Conservation (phyloP, 2,888 invertebrate genomes). For the Clistopyga incitator region DNA sequence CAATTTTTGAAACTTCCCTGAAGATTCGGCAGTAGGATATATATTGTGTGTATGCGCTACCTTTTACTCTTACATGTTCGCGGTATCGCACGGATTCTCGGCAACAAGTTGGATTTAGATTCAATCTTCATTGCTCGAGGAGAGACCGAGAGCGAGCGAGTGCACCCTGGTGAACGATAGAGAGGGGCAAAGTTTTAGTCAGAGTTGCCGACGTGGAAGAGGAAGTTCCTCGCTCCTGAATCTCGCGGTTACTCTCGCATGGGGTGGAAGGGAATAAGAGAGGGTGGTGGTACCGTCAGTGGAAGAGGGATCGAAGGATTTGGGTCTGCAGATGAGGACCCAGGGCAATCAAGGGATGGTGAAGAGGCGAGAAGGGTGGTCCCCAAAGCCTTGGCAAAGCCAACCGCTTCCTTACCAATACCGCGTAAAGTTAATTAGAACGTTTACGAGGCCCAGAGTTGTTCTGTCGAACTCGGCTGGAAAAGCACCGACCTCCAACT, state of each 20-base stretch:
- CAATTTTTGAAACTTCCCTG: too few relatives aligned
- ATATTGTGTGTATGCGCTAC: conserved; percentile 1
- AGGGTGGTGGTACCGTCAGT: neutral
- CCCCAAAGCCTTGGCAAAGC: conserved; percentile 67
- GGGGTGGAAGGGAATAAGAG: conserved; percentile 48
- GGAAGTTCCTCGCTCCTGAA: conserved; percentile 65
- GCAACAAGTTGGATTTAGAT: conserved; percentile 72
- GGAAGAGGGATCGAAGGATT: conserved; percentile 43
- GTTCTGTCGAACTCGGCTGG: conserved; percentile 38
- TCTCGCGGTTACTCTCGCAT: conserved; percentile 56
- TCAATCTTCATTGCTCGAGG: conserved; percentile 66
- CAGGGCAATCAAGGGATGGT: conserved; percentile 40
- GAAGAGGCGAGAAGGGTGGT: conserved; percentile 39
- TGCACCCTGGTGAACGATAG: conserved; percentile 38
- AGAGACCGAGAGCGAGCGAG: conserved; percentile 40
- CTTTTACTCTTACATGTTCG: conserved; percentile 24
- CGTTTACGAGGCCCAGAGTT: conserved; percentile 69
- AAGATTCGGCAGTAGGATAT: too few relatives aligned
- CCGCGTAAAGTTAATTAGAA: conserved; percentile 73
- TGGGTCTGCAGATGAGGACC: conserved; percentile 34
- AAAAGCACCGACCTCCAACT: neutral
- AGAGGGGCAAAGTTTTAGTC: conserved; percentile 70
- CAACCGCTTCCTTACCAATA: conserved; percentile 62
- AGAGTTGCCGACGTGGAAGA: conserved; percentile 69
- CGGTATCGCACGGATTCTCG: conserved; percentile 59